Evolutionary conservation across 1,140 invertebrate species (phyloP).

Genomic region (Eupristina koningsbergeri): DNA sequence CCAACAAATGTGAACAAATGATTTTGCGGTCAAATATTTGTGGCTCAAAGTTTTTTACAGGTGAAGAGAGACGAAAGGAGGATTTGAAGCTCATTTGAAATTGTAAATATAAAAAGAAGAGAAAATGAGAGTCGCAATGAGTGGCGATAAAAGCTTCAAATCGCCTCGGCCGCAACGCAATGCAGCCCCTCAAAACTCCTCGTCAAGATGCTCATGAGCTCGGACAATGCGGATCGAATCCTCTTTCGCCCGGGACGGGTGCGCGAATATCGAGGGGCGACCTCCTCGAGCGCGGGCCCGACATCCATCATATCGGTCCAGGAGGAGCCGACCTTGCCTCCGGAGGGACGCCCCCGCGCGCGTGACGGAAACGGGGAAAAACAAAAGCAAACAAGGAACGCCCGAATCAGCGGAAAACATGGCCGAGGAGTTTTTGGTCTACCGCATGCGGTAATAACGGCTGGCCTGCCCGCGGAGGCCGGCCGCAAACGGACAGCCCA

Average conservation of each 20-base stretch:
- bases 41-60: too few species aligned
- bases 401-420: slow-evolving; percentile 4
- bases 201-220: too few species aligned
- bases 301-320: slow-evolving; percentile 24
- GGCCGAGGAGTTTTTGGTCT: slow-evolving; percentile 17
- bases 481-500: slow-evolving; percentile 29
- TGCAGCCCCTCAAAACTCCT: too few species aligned
- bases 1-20: too few species aligned
- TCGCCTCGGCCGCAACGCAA: background rate
- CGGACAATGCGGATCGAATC: too few species aligned
- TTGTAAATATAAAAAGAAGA: too few species aligned
- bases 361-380: background rate
- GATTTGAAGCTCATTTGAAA: too few species aligned
- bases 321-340: slow-evolving; percentile 6
- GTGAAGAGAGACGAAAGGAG: too few species aligned
- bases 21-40: too few species aligned
- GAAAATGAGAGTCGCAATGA: background rate
- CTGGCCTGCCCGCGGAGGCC: slow-evolving; percentile 28
- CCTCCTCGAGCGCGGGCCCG: background rate
- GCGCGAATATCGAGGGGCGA: background rate
- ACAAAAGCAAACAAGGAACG: background rate
- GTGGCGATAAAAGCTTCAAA: background rate
- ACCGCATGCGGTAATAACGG: slow-evolving; percentile 51
- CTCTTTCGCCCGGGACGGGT: background rate
- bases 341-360: background rate